A percentile compares a stretch with the other conserved stretches of the same genome.
phyloP scores from a whole-genome alignment of 2,113 vertebrate genomes.

The Tragelaphus scriptus region DNA sequence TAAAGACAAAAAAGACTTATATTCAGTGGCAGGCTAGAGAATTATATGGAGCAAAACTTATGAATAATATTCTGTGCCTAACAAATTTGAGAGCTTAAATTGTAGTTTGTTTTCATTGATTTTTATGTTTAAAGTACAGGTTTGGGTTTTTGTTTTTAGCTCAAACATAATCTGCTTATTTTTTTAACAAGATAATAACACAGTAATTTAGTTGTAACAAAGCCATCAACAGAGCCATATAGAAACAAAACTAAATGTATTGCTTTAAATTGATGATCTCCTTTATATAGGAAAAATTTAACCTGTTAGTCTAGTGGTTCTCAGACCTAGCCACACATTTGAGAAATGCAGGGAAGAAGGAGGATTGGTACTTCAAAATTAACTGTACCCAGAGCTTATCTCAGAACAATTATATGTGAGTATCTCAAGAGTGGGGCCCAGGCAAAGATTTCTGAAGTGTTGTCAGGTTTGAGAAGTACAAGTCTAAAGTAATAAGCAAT shows the following conservation, averaged over 20 bases:
- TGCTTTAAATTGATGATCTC: conserved; percentile 7
- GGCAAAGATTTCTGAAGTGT: conserved; percentile 1
- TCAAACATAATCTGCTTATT: conserved; percentile 28
- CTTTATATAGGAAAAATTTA: conserved; percentile 49
- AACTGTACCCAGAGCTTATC: background rate
- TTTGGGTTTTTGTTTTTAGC: background rate
- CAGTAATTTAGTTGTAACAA: conserved; percentile 44
- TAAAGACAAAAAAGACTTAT: background rate
- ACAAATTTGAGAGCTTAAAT: conserved; percentile 4
- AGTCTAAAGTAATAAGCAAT: background rate
- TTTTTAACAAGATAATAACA: background rate
- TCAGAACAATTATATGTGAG: background rate
- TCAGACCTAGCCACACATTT: background rate
- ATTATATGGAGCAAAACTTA: conserved; percentile 12
- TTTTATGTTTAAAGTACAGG: conserved; percentile 5
- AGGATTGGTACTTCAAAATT: background rate
- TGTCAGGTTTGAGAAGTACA: conserved; percentile 26
- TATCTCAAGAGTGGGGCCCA: background rate
- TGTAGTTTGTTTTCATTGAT: background rate
- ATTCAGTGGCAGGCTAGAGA: background rate
- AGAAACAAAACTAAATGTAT: conserved; percentile 38
- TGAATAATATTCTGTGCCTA: conserved; percentile 12
- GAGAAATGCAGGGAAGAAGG: background rate
- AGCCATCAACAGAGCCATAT: conserved; percentile 10
- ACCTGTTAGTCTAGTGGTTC: conserved; percentile 8